Percentiles rank a stretch among this genome's conserved stretches.
Conservation (phyloP, 2,888 invertebrate genomes). For the Meganola albula region DNA sequence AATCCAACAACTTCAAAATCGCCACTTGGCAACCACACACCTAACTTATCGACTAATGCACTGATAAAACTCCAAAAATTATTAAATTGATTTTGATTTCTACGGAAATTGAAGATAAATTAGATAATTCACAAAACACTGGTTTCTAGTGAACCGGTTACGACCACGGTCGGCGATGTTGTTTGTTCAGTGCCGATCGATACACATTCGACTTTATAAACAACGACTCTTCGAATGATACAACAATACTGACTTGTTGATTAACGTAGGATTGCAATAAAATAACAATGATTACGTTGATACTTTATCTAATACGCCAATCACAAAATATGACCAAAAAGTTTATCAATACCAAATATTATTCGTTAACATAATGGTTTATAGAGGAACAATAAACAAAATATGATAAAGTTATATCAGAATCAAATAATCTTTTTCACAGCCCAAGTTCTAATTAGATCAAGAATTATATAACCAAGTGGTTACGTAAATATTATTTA, state of each 20-base stretch:
- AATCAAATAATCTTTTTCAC: too few species aligned
- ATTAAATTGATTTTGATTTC: neutral
- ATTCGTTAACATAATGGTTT: too few species aligned
- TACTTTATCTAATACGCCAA: too few species aligned
- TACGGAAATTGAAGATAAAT: neutral
- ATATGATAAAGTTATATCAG: too few species aligned
- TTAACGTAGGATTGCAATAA: constrained; percentile 3
- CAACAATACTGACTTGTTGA: constrained; percentile 17
- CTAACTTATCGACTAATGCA: constrained; percentile 9
- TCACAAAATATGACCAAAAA: too few species aligned
- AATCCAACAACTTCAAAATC: constrained; percentile 42
- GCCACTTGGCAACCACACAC: constrained; percentile 21
- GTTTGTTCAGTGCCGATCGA: constrained; percentile 14
- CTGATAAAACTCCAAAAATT: constrained; percentile 10
- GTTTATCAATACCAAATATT: too few species aligned
- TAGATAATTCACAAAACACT: constrained; percentile 4
- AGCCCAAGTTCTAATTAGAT: constrained; percentile 1
- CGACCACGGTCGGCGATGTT: constrained; percentile 8
- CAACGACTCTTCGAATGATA: constrained; percentile 18
- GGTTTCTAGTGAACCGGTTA: constrained; percentile 16
- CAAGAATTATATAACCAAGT: constrained; percentile 1
- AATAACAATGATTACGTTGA: too few species aligned
- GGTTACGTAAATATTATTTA: constrained; percentile 19
- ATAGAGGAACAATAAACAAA: too few species aligned
- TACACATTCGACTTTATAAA: constrained; percentile 22